Evolutionary conservation across 2,888 invertebrate species (phyloP).

Genomic region (Eilema depressum): DNA sequence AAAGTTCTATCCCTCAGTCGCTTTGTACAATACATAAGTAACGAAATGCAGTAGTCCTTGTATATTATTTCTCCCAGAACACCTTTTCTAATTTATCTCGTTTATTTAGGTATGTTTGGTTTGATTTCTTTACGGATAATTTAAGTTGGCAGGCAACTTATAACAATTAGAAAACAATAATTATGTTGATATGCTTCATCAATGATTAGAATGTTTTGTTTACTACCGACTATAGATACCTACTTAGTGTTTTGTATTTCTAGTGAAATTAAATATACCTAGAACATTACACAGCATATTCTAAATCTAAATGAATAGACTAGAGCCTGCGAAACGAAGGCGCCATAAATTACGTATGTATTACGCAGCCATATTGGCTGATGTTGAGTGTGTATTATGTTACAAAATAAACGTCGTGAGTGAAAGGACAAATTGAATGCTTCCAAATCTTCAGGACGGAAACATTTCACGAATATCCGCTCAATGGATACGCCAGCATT

Average conservation of each 20-base stretch:
- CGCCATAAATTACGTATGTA: background rate
- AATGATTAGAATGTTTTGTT: background rate
- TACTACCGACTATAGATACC: too few species aligned
- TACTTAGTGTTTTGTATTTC: background rate
- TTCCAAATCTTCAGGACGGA: conserved; percentile 39
- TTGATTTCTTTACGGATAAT: too few species aligned
- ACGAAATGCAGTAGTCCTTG: too few species aligned
- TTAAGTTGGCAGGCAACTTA: too few species aligned
- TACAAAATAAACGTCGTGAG: conserved; percentile 47
- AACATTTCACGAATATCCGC: conserved; percentile 25
- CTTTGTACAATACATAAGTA: too few species aligned
- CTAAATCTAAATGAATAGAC: conserved; percentile 2
- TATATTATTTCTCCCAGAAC: too few species aligned
- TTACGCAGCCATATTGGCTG: conserved; percentile 14
- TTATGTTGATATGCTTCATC: background rate
- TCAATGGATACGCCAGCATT: conserved; percentile 24
- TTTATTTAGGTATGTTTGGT: too few species aligned
- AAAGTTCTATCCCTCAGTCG: background rate
- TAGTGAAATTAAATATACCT: background rate
- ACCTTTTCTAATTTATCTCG: too few species aligned
- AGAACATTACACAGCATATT: background rate
- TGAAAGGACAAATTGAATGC: conserved; percentile 44
- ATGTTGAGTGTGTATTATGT: conserved; percentile 35
- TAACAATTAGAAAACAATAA: too few species aligned
- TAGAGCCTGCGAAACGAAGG: background rate